Conservation (phyloP, 2,113 vertebrate genomes). For the Halichoerus grypus region DNA sequence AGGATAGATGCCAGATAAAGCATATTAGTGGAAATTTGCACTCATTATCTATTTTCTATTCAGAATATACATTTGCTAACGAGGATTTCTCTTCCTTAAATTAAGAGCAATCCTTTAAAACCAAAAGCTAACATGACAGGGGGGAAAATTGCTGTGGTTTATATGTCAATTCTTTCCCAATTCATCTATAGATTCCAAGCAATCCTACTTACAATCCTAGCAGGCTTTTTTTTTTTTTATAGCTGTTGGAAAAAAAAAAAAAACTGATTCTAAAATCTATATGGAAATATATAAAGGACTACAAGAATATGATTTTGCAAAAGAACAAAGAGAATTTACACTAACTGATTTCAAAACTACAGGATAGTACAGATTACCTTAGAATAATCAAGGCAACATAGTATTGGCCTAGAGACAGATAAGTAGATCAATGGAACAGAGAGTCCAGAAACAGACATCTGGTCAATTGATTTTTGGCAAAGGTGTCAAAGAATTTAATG, state of each 20-base stretch:
- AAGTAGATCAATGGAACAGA: not conserved
- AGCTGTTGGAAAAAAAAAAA: not conserved
- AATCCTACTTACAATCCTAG: not conserved
- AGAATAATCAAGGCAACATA: not conserved
- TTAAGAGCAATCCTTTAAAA: slow-evolving; percentile 24
- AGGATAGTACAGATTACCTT: not conserved
- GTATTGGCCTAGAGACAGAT: not conserved
- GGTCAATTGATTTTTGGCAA: slow-evolving; percentile 2
- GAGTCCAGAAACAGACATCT: not conserved
- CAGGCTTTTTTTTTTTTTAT: not conserved
- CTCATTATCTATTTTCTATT: slow-evolving; percentile 26
- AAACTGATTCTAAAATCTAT: not conserved
- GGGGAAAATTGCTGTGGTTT: not conserved
- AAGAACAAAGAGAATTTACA: not conserved
- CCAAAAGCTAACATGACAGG: not conserved
- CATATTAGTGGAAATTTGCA: slow-evolving; percentile 11
- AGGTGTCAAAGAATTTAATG: not conserved
- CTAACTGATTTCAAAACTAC: not conserved
- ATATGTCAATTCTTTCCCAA: not conserved
- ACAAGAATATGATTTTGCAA: not conserved
- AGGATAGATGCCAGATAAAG: not conserved
- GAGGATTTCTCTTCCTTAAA: slow-evolving; percentile 46
- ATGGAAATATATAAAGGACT: not conserved
- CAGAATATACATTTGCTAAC: not conserved
- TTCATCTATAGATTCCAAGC: not conserved